Evolutionary conservation across 2,113 vertebrate genomes (phyloP).

Genomic region (Apeltes quadracus): DNA sequence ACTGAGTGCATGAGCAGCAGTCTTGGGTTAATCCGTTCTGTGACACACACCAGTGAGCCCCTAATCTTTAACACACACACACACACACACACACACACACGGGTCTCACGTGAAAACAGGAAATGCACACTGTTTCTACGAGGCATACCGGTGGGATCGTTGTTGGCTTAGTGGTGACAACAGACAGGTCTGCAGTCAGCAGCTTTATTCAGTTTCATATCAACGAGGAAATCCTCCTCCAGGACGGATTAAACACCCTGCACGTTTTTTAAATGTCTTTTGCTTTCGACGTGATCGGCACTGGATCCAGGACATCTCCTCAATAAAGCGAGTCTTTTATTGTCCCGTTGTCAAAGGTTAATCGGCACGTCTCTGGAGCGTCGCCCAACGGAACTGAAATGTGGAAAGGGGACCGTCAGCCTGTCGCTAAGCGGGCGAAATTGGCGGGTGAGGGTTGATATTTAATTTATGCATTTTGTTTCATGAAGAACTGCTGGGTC

Average conservation of each 20-base stretch:
- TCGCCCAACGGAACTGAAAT: not conserved
- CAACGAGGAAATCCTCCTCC: slow-evolving; percentile 40
- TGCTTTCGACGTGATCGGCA: slow-evolving; percentile 67
- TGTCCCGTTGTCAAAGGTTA: not conserved
- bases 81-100: slow-evolving; percentile 59
- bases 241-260: slow-evolving; percentile 27
- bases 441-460: not conserved
- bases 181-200: not conserved
- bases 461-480: not conserved
- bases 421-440: not conserved
- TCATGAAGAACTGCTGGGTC: not conserved
- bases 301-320: slow-evolving; percentile 66
- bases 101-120: slow-evolving; percentile 46
- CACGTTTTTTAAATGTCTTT: slow-evolving; percentile 8
- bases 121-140: slow-evolving; percentile 35
- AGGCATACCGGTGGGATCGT: not conserved
- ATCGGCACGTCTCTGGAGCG: not conserved
- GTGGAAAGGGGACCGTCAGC: not conserved
- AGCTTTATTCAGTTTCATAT: slow-evolving; percentile 30
- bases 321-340: slow-evolving; percentile 13
- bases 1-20: slow-evolving; percentile 53
- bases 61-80: slow-evolving; percentile 54
- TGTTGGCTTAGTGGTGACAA: slow-evolving; percentile 20
- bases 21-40: slow-evolving; percentile 70
- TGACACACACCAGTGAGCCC: slow-evolving; percentile 70